Evolutionary conservation across 1,140 invertebrate species (phyloP), one percentile per base, ranked within the genome.

Genomic region (Mactra quadrangularis): DNA sequence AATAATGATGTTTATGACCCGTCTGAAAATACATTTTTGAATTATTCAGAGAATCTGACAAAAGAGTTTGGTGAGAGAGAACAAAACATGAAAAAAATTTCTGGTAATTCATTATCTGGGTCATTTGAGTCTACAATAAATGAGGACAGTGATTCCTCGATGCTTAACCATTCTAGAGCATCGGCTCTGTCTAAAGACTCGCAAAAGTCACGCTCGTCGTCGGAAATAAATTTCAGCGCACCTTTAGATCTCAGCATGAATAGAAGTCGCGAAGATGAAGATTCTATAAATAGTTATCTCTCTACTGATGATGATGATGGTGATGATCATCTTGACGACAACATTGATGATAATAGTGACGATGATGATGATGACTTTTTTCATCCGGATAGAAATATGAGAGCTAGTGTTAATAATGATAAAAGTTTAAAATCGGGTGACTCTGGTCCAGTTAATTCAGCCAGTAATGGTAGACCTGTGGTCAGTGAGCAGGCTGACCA

Each of bases 401-500:
- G 53, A 19, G 45, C 25, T 31, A 53, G 77, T 70, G 72, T 71
- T 25, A 25, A 19, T 45, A 62, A 52, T 27, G 17, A 33, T 3
- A 41, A 17, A 15, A 55, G 71, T 62, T n/a, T 47, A 19, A 19
- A 3, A 31, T 47, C 55, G 19, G 38, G 22, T 13, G 9, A 25
- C 27, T 60, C 38, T 29, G 35, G 19, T 15, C 25, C 64, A 2
- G n/a, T 19, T 3, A 19, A 29, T 27, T 7, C 45, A 11, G 25
- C 25, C 13, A 62, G 31, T 3, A 25, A 35, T 52, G 27, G 41
- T n/a, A 53, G 22, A 17, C 19, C 41, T 33, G 47, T 6, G 2
- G 38, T 62, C 38, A 53, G 66, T 52, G 82, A 86, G 15, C 92
- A 93, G 3, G 92, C 93, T 64, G 92, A 93, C 55, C 92, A 92